Evolutionary conservation across 2,888 invertebrate species (phyloP).

Genomic region (Heliconius cydno): DNA sequence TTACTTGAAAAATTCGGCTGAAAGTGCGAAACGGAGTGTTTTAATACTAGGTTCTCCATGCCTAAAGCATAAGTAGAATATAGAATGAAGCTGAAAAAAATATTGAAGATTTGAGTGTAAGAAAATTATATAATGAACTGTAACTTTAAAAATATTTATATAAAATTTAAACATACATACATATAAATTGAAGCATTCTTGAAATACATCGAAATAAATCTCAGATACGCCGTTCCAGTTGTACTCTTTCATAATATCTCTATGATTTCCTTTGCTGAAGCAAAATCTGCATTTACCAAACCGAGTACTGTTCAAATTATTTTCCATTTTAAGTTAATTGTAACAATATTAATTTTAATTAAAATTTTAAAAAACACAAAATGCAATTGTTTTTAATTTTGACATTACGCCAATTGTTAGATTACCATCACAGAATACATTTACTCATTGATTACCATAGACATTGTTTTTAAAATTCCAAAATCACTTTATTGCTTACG

Average conservation of each 20-base stretch:
- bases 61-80: too few species aligned
- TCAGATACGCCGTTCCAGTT: constrained; percentile 59
- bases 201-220: constrained; percentile 64
- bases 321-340: constrained; percentile 30
- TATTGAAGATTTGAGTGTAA: too few species aligned
- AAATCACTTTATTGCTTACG: neutral
- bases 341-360: neutral
- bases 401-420: neutral
- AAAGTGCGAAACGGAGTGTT: too few species aligned
- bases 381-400: constrained; percentile 9
- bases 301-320: constrained; percentile 15
- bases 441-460: neutral
- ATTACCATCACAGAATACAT: too few species aligned
- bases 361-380: neutral
- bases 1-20: too few species aligned
- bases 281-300: constrained; percentile 71
- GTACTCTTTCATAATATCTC: constrained; percentile 63
- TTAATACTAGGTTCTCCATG: too few species aligned
- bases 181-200: constrained; percentile 68
- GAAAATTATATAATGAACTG: neutral
- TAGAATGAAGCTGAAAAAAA: too few species aligned
- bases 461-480: neutral
- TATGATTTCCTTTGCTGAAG: constrained; percentile 61
- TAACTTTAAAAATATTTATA: neutral
- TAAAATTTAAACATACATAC: constrained; percentile 55